Evolutionary conservation across 2,797 vertebrate genomes (phyloP).

Genomic region (Aplochiton taeniatus): DNA sequence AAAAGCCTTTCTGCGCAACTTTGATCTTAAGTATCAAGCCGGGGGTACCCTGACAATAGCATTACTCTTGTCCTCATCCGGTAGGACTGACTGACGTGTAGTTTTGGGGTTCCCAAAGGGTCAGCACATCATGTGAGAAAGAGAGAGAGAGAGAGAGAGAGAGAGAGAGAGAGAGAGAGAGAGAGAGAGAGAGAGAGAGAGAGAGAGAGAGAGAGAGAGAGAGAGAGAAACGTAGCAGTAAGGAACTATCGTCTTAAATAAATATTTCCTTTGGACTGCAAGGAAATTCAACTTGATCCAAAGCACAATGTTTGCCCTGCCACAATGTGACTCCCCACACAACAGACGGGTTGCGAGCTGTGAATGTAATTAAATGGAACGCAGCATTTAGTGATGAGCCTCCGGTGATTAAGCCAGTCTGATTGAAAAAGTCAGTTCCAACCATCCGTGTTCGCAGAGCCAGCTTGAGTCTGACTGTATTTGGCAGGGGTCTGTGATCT

Average conservation of each 20-base stretch:
- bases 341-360: conserved; percentile 29
- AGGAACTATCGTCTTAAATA: no score
- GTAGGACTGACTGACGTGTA: background rate
- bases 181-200: no score
- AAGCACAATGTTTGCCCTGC: background rate
- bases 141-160: no score
- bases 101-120: conserved; percentile 13
- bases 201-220: background rate
- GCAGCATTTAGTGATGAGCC: conserved; percentile 34
- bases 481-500: conserved; percentile 28
- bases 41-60: background rate
- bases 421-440: conserved; percentile 32
- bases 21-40: conserved; percentile 19
- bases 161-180: no score
- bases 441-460: conserved; percentile 31
- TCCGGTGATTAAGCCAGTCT: conserved; percentile 20
- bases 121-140: conserved; percentile 1
- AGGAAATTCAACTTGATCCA: background rate
- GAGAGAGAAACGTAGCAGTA: background rate
- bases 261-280: no score
- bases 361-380: conserved; percentile 57
- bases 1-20: conserved; percentile 31
- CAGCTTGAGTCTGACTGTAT: conserved; percentile 20
- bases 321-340: background rate
- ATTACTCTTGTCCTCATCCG: background rate